Conservation (phyloP, 2,888 invertebrate species). For the Nemapogon koenigi region DNA sequence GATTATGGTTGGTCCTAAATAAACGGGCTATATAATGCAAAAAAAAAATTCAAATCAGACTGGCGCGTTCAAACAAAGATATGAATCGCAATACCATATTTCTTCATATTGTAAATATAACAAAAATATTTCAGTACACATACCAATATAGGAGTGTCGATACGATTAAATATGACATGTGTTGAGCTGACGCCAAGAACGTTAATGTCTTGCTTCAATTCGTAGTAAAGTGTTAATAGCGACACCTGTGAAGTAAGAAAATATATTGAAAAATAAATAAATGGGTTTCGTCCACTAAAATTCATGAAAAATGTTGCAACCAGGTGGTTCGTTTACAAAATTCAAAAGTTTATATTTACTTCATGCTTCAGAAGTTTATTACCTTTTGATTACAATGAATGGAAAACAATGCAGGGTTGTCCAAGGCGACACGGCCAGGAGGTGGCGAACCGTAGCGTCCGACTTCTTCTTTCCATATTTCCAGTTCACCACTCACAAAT, state of each 20-base stretch:
- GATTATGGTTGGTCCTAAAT: no score
- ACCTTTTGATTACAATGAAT: slow-evolving; percentile 46
- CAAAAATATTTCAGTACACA: no score
- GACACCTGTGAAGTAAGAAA: slow-evolving; percentile 63
- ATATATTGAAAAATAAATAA: no score
- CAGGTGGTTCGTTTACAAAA: no score
- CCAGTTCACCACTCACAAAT: slow-evolving; percentile 38
- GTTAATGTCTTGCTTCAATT: slow-evolving; percentile 70
- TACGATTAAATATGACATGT: slow-evolving; percentile 68
- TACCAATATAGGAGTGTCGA: slow-evolving; percentile 59
- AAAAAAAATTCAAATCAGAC: no score
- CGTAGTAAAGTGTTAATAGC: slow-evolving; percentile 69
- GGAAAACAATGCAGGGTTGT: slow-evolving; percentile 30
- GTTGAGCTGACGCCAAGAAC: slow-evolving; percentile 69
- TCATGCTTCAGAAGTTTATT: no score
- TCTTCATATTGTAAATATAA: neutral
- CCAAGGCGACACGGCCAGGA: slow-evolving; percentile 33
- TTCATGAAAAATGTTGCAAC: no score
- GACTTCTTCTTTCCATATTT: slow-evolving; percentile 28
- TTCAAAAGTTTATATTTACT: no score
- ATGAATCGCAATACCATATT: no score
- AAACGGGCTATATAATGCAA: no score
- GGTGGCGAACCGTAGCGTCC: slow-evolving; percentile 41
- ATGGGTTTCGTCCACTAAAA: no score
- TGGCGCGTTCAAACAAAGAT: no score